phyloP scores from a whole-genome alignment of 2,888 invertebrate genomes.

The Thalpophila matura region DNA sequence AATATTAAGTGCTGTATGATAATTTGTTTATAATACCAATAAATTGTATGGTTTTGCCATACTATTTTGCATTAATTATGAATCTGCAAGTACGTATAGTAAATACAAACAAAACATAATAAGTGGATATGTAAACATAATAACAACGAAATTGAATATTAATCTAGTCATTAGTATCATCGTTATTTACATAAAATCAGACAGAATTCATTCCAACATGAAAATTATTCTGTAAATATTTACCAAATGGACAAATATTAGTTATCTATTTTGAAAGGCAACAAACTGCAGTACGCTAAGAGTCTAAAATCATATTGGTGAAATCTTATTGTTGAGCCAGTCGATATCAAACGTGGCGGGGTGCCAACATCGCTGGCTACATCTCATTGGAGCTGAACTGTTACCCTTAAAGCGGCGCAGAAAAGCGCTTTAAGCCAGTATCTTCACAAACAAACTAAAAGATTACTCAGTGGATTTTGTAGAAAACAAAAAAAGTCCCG shows the following conservation, averaged over 20 bases:
- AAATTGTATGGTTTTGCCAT: not conserved
- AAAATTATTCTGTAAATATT: conserved; percentile 4
- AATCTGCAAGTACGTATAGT: not conserved
- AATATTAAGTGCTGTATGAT: not conserved
- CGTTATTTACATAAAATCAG: conserved; percentile 16
- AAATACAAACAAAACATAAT: not conserved
- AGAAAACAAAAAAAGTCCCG: conserved; percentile 42
- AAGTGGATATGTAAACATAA: conserved; percentile 23
- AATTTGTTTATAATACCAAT: not conserved
- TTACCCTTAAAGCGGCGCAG: conserved; percentile 28
- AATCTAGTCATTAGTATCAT: conserved; percentile 18
- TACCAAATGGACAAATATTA: conserved; percentile 9
- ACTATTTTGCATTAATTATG: not conserved
- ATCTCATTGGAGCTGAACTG: conserved; percentile 39
- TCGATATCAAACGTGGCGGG: conserved; percentile 44
- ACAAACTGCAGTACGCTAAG: conserved; percentile 10
- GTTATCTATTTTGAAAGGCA: conserved; percentile 7
- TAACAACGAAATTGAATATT: conserved; percentile 9
- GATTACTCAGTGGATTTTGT: conserved; percentile 24
- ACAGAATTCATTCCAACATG: conserved; percentile 9
- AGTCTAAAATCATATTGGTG: conserved; percentile 23
- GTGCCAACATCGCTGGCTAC: conserved; percentile 36
- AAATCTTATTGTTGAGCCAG: conserved; percentile 35
- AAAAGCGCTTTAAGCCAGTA: conserved; percentile 28
- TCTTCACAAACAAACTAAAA: conserved; percentile 43